A percentile compares a stretch with the other conserved stretches of the same genome.
phyloP scores from a whole-genome alignment of 2,797 vertebrate genomes.

The Saxicola maurus region DNA sequence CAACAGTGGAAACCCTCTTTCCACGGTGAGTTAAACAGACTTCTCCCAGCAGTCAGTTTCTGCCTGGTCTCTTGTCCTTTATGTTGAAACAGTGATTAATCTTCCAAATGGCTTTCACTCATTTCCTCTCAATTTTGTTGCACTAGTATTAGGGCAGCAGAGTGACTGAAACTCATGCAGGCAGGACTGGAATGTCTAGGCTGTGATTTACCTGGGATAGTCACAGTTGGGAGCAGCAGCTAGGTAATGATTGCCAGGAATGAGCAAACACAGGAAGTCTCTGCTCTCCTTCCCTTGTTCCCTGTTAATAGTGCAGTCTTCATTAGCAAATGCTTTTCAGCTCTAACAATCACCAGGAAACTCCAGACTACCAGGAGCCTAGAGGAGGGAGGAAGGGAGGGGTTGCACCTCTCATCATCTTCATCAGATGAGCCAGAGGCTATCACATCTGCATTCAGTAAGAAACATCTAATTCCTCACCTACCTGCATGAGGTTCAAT shows the following conservation, averaged over 20 bases:
- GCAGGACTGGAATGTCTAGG: not conserved
- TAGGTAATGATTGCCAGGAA: conserved; percentile 27
- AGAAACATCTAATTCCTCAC: not conserved
- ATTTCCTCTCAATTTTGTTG: not conserved
- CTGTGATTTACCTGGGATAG: conserved; percentile 7
- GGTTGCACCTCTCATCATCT: not conserved
- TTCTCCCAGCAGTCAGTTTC: not conserved
- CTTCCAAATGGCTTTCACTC: not conserved
- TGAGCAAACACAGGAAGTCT: not conserved
- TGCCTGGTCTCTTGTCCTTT: not conserved
- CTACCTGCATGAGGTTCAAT: not conserved
- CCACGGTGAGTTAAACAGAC: not conserved
- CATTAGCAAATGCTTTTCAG: conserved; percentile 8
- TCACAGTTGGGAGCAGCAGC: not conserved
- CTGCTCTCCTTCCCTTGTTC: not conserved
- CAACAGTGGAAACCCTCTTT: not conserved
- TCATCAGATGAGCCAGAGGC: not conserved
- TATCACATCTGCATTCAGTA: not conserved
- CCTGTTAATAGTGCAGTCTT: not conserved
- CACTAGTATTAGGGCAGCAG: not conserved
- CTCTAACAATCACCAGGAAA: conserved; percentile 8
- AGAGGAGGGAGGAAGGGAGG: not conserved
- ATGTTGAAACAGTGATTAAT: not conserved
- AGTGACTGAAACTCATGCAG: conserved; percentile 4
- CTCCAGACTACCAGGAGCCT: not conserved